Conservation (phyloP, 2,888 invertebrate genomes). For the Tryphoninae sp. region DNA sequence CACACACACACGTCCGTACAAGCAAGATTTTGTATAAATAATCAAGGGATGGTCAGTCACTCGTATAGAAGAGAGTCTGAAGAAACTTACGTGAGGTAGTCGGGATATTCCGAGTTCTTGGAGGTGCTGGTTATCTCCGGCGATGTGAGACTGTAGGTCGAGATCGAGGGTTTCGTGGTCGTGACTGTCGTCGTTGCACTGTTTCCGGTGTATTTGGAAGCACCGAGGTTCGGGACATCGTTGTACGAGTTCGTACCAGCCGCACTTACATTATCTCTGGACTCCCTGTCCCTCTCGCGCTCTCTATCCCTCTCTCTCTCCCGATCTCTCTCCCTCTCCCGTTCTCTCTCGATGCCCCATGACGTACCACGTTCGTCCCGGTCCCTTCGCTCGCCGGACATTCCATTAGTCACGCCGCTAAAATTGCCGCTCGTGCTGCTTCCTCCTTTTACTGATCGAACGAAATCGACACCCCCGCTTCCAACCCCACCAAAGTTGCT, state of each 20-base stretch:
- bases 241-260: slow-evolving; percentile 60
- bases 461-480: slow-evolving; percentile 52
- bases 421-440: slow-evolving; percentile 13
- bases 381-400: slow-evolving; percentile 69
- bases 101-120: slow-evolving; percentile 79
- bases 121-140: slow-evolving; percentile 65
- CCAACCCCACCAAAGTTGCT: slow-evolving; percentile 20
- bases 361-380: slow-evolving; percentile 68
- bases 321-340: slow-evolving; percentile 65
- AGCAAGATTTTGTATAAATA: too few species aligned
- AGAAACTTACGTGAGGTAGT: slow-evolving; percentile 84
- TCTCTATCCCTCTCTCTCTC: slow-evolving; percentile 60
- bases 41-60: too few species aligned
- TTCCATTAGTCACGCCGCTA: slow-evolving; percentile 63
- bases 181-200: slow-evolving; percentile 42
- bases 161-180: slow-evolving; percentile 57
- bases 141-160: slow-evolving; percentile 55
- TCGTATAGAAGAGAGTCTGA: background rate
- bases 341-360: slow-evolving; percentile 66
- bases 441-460: slow-evolving; percentile 38
- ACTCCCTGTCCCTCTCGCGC: slow-evolving; percentile 56
- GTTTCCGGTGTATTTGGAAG: slow-evolving; percentile 62
- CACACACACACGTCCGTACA: too few species aligned
- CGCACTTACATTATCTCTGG: slow-evolving; percentile 59
- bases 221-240: slow-evolving; percentile 56